Base-by-base conservation (phyloP, 2,888 invertebrate genomes). In the Drosophila barbarae region DNA sequence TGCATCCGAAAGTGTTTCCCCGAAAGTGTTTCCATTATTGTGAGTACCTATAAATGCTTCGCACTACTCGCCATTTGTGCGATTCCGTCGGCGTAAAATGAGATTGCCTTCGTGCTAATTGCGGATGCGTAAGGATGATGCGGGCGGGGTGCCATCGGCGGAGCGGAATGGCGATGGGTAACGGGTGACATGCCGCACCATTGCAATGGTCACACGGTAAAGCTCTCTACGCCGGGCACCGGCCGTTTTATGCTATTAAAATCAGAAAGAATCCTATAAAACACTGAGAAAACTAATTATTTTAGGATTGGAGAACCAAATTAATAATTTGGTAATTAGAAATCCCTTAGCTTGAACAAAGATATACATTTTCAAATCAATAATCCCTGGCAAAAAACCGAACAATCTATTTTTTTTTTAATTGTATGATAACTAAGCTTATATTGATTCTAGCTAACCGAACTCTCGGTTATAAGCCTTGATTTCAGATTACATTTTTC, bases 81-180 rank as follows among this genome's bases (percentile, higher is more conserved):
- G 71, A 82, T 79, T 78, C 78, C 79, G 79, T 78, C 64, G 82
- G 76, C 79, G 78, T 84, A 82, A 82, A 78, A 78, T 78, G 83
- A 84, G 78, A 84, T 79, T 84, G 85, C 76, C 77, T 79, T 76
- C 85, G 83, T 76, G 85, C 85, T 79, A 79, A 79, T 79, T 79
- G 85, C 71, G 78, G 60, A 61, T 61, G 35, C 28, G 69, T 71
- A 71, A 71, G 69, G 67, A 32, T 68, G 39, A 30, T 46, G 47
- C 46, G 65, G 50, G 69, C 59, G 77, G 73, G 77, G 66, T 73
- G 54, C 21, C 56, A 53, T 63, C 18, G 30, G 46, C 46, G 30
- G 46, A 61, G 55, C 55, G 54, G 69, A 47, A 15, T 51, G 50
- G 36, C 49, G 23, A 36, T 30, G 35, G 44, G 67, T 46, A 46